These are phyloP conservation scores for Priocnemis perturbator DNA, from an alignment of 2,888 invertebrate genomes.

Conservation along the genomic window DNA sequence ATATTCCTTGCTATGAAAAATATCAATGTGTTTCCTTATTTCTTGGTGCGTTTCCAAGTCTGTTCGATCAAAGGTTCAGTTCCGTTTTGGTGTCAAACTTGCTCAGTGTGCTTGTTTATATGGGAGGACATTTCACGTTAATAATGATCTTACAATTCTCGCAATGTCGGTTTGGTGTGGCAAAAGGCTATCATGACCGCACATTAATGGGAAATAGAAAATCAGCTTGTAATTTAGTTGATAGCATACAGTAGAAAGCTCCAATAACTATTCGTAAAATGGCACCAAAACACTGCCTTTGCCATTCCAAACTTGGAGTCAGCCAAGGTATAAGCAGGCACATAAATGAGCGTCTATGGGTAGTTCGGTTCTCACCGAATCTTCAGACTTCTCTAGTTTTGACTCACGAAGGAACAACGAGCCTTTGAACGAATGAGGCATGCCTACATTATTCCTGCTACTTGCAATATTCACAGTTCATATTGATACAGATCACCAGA, in stretches of 20 bases:
- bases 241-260: slow-evolving; percentile 48
- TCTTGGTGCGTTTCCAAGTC: slow-evolving; percentile 76
- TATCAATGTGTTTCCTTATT: slow-evolving; percentile 72
- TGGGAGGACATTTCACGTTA: slow-evolving; percentile 33
- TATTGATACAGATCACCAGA: too few species aligned
- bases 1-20: slow-evolving; percentile 72
- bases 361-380: slow-evolving; percentile 26
- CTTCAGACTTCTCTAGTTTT: slow-evolving; percentile 7
- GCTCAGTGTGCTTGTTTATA: slow-evolving; percentile 77
- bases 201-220: slow-evolving; percentile 51
- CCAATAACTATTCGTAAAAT: slow-evolving; percentile 62
- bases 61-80: slow-evolving; percentile 76
- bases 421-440: slow-evolving; percentile 69
- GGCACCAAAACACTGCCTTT: slow-evolving; percentile 83
- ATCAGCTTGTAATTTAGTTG: slow-evolving; percentile 27
- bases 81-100: slow-evolving; percentile 80
- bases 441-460: too few species aligned
- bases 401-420: slow-evolving; percentile 49
- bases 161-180: slow-evolving; percentile 76
- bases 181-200: slow-evolving; percentile 76
- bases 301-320: slow-evolving; percentile 85
- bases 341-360: slow-evolving; percentile 67
- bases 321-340: slow-evolving; percentile 79
- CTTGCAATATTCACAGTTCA: slow-evolving; percentile 32
- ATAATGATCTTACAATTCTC: slow-evolving; percentile 38